A percentile compares a stretch with the other conserved stretches of the same genome.
Evolutionary conservation across 2,888 invertebrate genomes (phyloP).

Genomic region (Ametastegia equiseti): DNA sequence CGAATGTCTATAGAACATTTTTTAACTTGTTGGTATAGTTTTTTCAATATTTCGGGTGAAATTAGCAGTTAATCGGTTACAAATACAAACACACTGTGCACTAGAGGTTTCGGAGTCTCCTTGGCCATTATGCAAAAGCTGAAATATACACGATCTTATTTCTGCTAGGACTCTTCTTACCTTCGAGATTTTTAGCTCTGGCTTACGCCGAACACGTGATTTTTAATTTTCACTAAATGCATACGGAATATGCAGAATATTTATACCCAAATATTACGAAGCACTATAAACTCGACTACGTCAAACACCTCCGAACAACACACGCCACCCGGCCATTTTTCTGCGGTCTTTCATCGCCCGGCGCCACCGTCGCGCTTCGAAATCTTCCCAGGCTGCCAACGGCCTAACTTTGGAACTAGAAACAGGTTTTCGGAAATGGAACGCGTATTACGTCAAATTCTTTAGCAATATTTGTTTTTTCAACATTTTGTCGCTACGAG

Average conservation of each 20-base stretch:
- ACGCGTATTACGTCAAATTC: background rate
- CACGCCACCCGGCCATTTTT: conserved; percentile 72
- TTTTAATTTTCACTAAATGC: background rate
- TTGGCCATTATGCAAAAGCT: conserved; percentile 38
- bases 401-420: background rate
- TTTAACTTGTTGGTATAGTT: background rate
- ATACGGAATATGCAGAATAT: background rate
- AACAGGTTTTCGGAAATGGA: background rate
- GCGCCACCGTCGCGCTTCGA: conserved; percentile 24
- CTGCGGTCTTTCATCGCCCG: conserved; percentile 1
- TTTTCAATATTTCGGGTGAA: background rate
- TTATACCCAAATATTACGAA: background rate
- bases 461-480: background rate
- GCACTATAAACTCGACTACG: conserved; percentile 52
- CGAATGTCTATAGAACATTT: background rate
- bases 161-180: conserved; percentile 31
- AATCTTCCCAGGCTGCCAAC: background rate
- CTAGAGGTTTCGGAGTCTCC: background rate
- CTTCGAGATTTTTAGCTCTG: conserved; percentile 13
- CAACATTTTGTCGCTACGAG: background rate
- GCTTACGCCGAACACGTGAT: conserved; percentile 27
- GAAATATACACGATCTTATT: conserved; percentile 9
- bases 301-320: conserved; percentile 62
- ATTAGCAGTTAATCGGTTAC: background rate
- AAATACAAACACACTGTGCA: conserved; percentile 14